Evolutionary conservation across 1,140 invertebrate species (phyloP), one percentile per base, ranked within the genome.

Genomic region (Nomia melanderi): DNA sequence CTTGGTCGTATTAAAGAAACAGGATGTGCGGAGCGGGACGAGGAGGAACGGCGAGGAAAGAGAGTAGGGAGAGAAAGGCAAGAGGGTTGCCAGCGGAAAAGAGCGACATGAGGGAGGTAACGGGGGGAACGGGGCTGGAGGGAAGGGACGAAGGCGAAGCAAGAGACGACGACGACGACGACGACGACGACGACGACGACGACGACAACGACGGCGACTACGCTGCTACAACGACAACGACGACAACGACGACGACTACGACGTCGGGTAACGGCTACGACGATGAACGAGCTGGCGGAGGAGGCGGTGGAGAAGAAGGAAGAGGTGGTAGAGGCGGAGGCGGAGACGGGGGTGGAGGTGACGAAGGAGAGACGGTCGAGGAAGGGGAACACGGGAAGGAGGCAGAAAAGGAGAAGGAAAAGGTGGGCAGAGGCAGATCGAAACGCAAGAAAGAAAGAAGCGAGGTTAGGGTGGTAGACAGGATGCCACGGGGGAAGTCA

Each of bases 391-490:
- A n/a, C 2, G 63, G 39, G 25, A 75, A 74, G 66, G 64, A 47
- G 60, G 44, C 33, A 36, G 31, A 56, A 44, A n/a, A 67, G 72
- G 63, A 72, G 47, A 65, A 71, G 76, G 63, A 76, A 74, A 65
- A 81, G 75, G 77, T 71, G 66, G 54, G 77, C 62, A 78, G 69
- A 74, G 77, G 69, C 67, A 85, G 79, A 81, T 82, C 75, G 82
- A 86, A 84, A 78, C 17, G 63, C 53, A 74, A 63, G 69, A 81
- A 79, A 77, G 84, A 65, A 79, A 79, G 77, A 79, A 70, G 76
- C 60, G 77, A 79, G 75, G 81, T 63, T 69, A 84, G 85, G 85
- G 81, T 82, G 81, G 78, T 57, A 83, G 83, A 69, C 73, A 74
- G 74, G 75, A 77, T 80, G 63, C 72, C 66, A 82, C 44, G 63